A percentile compares a stretch with the other conserved stretches of the same genome.
phyloP scores from a whole-genome alignment of 2,113 vertebrate species.

The Chunga burmeisteri region DNA sequence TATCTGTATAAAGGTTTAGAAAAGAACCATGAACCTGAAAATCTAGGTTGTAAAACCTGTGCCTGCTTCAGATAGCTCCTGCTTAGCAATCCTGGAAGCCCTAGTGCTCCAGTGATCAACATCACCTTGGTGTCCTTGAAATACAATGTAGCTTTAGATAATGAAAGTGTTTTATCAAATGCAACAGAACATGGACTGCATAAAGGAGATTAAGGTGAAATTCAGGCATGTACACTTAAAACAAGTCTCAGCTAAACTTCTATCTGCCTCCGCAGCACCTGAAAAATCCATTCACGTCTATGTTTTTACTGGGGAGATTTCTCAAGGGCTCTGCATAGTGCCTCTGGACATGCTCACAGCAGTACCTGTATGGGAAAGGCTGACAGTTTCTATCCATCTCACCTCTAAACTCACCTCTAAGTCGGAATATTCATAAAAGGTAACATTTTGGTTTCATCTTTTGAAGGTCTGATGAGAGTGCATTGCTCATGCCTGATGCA shows the following conservation, averaged over 20 bases:
- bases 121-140: neutral
- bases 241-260: neutral
- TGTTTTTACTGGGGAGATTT: neutral
- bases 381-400: neutral
- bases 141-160: neutral
- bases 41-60: neutral
- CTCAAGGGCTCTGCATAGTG: neutral
- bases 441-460: neutral
- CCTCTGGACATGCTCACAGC: neutral
- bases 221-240: neutral
- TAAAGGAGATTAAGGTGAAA: neutral
- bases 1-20: neutral
- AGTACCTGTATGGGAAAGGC: neutral
- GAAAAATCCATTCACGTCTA: neutral
- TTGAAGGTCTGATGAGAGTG: neutral
- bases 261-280: neutral
- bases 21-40: neutral
- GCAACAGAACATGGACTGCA: neutral
- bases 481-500: neutral
- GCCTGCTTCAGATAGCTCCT: neutral
- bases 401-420: neutral
- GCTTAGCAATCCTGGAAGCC: neutral
- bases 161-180: neutral
- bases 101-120: neutral
- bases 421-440: neutral